A percentile compares a stretch with the other conserved stretches of the same genome.
Evolutionary conservation across 2,113 vertebrate species (phyloP).

Genomic region (Forbesichthys papilliferus): DNA sequence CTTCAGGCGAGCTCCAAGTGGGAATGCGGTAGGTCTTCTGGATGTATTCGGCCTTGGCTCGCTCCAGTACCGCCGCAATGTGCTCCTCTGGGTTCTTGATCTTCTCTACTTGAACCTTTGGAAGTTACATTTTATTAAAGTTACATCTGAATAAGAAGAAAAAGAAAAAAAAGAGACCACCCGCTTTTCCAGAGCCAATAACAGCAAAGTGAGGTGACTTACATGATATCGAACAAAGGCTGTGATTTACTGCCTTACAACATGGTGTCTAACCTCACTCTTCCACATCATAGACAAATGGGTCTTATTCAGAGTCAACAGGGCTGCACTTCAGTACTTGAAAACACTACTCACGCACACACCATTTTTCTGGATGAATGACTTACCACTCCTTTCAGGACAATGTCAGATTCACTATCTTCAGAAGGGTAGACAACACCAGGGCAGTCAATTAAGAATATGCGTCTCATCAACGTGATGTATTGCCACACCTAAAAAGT

Average conservation of each 20-base stretch:
- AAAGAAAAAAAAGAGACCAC: too few species aligned
- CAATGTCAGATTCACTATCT: constrained; percentile 92
- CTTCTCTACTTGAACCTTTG: constrained; percentile 98
- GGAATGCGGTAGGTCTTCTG: constrained; percentile 93
- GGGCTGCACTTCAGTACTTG: neutral
- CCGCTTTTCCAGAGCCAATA: too few species aligned
- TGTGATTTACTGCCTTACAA: neutral
- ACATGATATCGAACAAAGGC: neutral
- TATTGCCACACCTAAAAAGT: constrained; percentile 93
- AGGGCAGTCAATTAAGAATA: constrained; percentile 96
- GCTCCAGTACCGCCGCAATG: constrained; percentile 87
- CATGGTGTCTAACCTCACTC: neutral
- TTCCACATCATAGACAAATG: neutral
- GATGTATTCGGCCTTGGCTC: constrained; percentile 94
- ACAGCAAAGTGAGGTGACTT: neutral
- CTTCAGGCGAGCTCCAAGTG: constrained; percentile 84
- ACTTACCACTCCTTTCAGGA: constrained; percentile 96
- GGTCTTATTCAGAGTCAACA: neutral
- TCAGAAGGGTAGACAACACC: constrained; percentile 97
- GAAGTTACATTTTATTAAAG: neutral
- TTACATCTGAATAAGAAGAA: neutral
- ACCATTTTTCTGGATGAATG: neutral
- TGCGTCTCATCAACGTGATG: constrained; percentile 95
- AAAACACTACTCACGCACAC: neutral
- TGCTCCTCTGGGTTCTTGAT: constrained; percentile 94